phyloP scores from a whole-genome alignment of 2,797 vertebrate species.

The Diceros bicornis region DNA sequence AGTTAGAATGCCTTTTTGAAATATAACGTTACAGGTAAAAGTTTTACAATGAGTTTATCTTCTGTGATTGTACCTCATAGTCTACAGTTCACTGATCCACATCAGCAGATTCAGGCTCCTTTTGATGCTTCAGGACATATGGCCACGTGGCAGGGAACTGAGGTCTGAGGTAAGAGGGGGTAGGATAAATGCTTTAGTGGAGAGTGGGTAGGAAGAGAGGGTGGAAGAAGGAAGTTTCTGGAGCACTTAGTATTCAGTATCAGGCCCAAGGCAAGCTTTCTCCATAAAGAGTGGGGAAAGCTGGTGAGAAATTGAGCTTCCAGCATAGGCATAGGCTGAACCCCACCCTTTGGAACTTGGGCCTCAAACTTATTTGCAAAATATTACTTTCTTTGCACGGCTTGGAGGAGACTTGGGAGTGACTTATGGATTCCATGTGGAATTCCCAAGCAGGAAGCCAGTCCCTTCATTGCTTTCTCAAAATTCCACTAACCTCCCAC shows the following conservation, averaged over 20 bases:
- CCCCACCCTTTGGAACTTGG: not conserved
- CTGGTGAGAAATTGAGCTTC: not conserved
- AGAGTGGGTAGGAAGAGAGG: not conserved
- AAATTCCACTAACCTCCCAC: not conserved
- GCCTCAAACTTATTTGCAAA: not conserved
- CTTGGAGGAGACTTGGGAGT: not conserved
- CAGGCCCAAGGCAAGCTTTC: not conserved
- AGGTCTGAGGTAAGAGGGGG: not conserved
- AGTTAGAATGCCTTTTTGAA: not conserved
- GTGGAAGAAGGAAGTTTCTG: not conserved
- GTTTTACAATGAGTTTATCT: not conserved
- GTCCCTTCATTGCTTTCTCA: not conserved
- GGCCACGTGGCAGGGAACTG: not conserved
- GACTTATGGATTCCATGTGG: not conserved
- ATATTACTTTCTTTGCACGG: not conserved
- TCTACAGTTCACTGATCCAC: not conserved
- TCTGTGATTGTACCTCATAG: not conserved
- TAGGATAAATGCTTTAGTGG: not conserved
- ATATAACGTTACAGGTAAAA: not conserved
- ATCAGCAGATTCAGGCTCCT: not conserved
- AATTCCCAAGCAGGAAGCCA: not conserved
- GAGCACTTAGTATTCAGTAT: not conserved
- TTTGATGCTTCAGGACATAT: not conserved
- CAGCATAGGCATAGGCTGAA: not conserved
- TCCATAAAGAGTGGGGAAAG: not conserved